Percentiles rank a stretch among this genome's conserved stretches.
Conservation (phyloP, 2,797 vertebrate species). For the Helicolenus hilgendorfi region DNA sequence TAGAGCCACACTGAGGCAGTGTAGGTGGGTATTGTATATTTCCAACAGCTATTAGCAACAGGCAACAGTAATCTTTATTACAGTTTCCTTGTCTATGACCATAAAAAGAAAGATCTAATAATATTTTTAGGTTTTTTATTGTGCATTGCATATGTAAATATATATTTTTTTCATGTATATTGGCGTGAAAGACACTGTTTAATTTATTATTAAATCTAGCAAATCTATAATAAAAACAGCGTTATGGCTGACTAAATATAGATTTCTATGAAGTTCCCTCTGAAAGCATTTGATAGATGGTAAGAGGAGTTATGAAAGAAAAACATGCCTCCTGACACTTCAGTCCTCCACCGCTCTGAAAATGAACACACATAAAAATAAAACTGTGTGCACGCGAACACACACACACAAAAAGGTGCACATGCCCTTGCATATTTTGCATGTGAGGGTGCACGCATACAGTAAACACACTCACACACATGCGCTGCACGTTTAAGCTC, state of each 20-base stretch:
- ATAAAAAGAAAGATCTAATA: background rate
- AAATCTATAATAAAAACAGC: background rate
- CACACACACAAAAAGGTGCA: background rate
- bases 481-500: slow-evolving; percentile 50
- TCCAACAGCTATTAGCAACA: background rate
- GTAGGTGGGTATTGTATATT: background rate
- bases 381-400: background rate
- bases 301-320: background rate
- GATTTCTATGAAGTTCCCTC: background rate
- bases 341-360: background rate
- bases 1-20: background rate
- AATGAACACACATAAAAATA: background rate
- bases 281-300: background rate
- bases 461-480: background rate
- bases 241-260: background rate
- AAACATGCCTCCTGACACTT: background rate
- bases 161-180: background rate
- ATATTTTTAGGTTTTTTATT: background rate
- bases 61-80: background rate
- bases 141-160: background rate
- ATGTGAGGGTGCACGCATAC: background rate
- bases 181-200: background rate
- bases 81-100: background rate
- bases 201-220: background rate
- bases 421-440: background rate